Percentiles rank a stretch among this genome's conserved stretches.
Evolutionary conservation across 2,113 vertebrate genomes (phyloP).

Genomic region (Halichoerus grypus): DNA sequence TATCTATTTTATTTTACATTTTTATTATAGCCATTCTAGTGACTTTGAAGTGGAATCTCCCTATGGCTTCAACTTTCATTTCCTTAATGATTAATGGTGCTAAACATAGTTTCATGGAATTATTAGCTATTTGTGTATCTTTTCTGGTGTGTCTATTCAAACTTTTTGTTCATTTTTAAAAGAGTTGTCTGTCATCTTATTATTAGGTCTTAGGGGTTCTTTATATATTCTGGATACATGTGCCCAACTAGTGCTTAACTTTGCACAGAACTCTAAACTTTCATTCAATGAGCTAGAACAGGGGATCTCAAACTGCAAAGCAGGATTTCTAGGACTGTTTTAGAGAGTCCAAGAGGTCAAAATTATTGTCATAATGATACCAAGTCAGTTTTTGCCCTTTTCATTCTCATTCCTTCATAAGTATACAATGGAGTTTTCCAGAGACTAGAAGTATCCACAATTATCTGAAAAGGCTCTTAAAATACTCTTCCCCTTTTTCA

Average conservation of each 20-base stretch:
- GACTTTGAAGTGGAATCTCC: background rate
- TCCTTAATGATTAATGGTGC: background rate
- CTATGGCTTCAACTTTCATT: background rate
- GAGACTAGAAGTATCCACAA: background rate
- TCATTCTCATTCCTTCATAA: background rate
- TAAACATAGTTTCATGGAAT: background rate
- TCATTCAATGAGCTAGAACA: background rate
- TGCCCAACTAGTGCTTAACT: background rate
- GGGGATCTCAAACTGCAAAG: background rate
- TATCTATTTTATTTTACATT: background rate
- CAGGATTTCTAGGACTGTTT: background rate
- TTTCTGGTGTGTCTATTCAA: background rate
- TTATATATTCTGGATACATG: background rate
- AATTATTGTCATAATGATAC: constrained; percentile 12
- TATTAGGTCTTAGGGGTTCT: background rate
- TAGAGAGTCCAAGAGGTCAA: background rate
- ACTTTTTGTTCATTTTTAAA: background rate
- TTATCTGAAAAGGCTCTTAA: background rate
- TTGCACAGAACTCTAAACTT: background rate
- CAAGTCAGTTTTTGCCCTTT: background rate
- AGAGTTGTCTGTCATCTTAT: background rate
- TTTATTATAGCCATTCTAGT: background rate
- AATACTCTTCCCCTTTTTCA: background rate
- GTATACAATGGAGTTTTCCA: background rate
- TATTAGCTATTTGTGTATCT: background rate